Evolutionary conservation across 2,797 vertebrate genomes (phyloP).

Genomic region (Rhabdomys pumilio): DNA sequence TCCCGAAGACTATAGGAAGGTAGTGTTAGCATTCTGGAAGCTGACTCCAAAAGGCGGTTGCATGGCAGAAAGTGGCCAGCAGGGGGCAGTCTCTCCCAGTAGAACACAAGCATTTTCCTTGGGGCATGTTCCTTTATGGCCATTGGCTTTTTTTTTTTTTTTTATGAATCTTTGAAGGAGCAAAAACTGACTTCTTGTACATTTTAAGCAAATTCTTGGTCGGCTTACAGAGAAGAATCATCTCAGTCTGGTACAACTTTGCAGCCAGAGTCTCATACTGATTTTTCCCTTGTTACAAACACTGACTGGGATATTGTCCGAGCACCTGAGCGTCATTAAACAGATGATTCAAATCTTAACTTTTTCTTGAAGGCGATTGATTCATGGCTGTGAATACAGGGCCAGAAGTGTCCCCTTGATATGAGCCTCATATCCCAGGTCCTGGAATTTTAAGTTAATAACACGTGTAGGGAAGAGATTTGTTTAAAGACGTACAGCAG

Average conservation of each 20-base stretch:
- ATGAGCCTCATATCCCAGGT: too few species aligned
- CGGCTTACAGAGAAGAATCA: constrained; percentile 39
- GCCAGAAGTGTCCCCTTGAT: not conserved
- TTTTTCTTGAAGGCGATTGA: not conserved
- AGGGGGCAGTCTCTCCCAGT: constrained; percentile 69
- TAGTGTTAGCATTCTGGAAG: not conserved
- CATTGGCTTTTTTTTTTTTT: constrained; percentile 7
- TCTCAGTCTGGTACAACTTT: not conserved
- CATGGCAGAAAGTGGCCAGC: not conserved
- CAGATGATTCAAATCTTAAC: not conserved
- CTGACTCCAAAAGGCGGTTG: not conserved
- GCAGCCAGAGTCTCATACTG: not conserved
- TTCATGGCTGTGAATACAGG: not conserved
- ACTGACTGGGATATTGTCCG: not conserved
- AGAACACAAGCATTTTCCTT: not conserved
- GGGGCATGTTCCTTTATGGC: not conserved
- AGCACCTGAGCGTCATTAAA: not conserved
- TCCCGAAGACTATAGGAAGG: not conserved
- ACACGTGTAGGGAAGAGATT: not conserved
- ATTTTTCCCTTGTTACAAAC: constrained; percentile 16
- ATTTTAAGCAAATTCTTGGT: constrained; percentile 50
- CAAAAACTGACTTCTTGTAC: constrained; percentile 35
- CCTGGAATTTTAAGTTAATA: not conserved
- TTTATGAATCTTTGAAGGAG: constrained; percentile 62
- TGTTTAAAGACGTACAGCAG: not conserved